phyloP scores from a whole-genome alignment of 2,888 invertebrate genomes.

The Spodoptera picta region DNA sequence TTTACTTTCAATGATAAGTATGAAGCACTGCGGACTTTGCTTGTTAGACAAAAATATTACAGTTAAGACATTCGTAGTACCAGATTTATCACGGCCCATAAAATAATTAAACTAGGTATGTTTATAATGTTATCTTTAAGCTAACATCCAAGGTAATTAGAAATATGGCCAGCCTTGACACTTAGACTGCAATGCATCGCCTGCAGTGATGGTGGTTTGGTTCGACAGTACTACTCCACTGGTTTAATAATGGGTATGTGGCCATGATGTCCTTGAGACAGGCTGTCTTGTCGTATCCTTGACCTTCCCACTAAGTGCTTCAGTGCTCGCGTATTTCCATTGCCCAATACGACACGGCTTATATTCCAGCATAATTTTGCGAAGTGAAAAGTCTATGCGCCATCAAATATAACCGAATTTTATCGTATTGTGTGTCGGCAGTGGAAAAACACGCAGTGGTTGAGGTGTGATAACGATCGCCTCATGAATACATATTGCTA shows the following conservation, averaged over 20 bases:
- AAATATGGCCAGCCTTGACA: slow-evolving; percentile 5
- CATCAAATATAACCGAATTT: too few species aligned
- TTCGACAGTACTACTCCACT: slow-evolving; percentile 10
- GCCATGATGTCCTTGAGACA: slow-evolving; percentile 24
- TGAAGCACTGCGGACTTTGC: neutral
- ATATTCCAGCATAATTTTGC: too few species aligned
- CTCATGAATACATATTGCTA: slow-evolving; percentile 43
- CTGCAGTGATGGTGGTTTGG: neutral
- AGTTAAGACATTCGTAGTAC: too few species aligned
- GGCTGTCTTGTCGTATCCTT: slow-evolving; percentile 25
- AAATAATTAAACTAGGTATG: neutral
- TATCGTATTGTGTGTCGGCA: too few species aligned
- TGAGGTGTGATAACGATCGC: slow-evolving; percentile 53
- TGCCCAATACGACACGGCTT: too few species aligned
- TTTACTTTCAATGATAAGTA: neutral
- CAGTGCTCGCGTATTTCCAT: too few species aligned
- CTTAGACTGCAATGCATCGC: slow-evolving; percentile 5
- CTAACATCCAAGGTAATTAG: slow-evolving; percentile 9
- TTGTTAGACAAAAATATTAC: neutral
- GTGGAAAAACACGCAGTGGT: too few species aligned
- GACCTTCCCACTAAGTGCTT: slow-evolving; percentile 37
- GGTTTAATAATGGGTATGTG: slow-evolving; percentile 8
- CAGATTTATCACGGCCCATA: too few species aligned
- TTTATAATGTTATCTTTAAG: slow-evolving; percentile 2
- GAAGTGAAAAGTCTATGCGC: too few species aligned